Evolutionary conservation across 2,797 vertebrate genomes (phyloP).

Genomic region (Hipposideros larvatus): DNA sequence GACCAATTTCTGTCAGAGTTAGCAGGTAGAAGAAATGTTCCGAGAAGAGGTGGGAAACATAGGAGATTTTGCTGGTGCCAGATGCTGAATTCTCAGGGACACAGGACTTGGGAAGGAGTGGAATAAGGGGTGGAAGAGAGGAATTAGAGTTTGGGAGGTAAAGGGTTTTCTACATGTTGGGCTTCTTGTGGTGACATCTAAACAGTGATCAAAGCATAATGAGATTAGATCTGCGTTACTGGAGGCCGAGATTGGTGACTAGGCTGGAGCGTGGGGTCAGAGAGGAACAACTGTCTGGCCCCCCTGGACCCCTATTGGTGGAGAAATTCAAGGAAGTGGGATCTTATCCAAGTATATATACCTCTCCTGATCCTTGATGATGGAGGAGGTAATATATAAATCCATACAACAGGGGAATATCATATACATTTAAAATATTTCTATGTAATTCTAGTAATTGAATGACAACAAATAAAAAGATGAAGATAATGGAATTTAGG

Average conservation of each 20-base stretch:
- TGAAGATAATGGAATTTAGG: constrained; percentile 3
- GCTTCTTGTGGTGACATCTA: constrained; percentile 39
- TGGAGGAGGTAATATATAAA: background rate
- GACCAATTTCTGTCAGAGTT: background rate
- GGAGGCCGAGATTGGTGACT: background rate
- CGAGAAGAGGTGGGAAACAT: background rate
- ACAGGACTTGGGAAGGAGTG: background rate
- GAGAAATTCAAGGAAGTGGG: background rate
- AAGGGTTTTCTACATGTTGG: background rate
- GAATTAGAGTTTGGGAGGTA: background rate
- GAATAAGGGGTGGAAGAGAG: background rate
- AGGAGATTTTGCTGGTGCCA: background rate
- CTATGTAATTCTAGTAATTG: constrained; percentile 42
- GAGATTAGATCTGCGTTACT: background rate
- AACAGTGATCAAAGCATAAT: background rate
- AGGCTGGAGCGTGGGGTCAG: background rate
- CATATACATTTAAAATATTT: background rate
- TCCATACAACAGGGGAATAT: constrained; percentile 16
- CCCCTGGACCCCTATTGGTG: background rate
- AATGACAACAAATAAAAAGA: constrained; percentile 15
- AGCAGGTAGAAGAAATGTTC: background rate
- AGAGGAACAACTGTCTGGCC: background rate
- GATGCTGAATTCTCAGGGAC: constrained; percentile 14
- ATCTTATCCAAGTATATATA: background rate
- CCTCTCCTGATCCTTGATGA: background rate